Evolutionary conservation across 2,113 vertebrate species (phyloP), one percentile per base, ranked within the genome.

Genomic region (Corythaeola cristata): DNA sequence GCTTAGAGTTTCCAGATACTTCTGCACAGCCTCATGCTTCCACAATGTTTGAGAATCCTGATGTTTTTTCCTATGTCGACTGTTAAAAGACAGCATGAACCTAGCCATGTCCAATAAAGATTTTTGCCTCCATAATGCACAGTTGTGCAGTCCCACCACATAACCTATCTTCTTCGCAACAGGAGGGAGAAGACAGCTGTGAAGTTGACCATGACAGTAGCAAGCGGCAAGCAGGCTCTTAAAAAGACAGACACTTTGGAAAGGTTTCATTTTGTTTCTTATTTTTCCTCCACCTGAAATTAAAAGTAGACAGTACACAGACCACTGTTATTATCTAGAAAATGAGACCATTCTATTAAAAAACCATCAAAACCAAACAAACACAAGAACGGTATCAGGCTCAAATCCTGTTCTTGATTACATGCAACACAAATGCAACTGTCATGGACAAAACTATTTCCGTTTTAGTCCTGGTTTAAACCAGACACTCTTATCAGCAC

Each of bases 11-110:
- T 98, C 96, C 71, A 98, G 83, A 13, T 98, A 97, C 67, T 96
- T 98, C 91, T 97, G 97, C 44, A 99, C 87, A 49, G 93, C 69
- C 78, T 98, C 95, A 24, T 96, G 95, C 62, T 97, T 97, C 98
- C 98, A 98, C 28, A 98, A 23, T 12, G 93, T 93, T 39, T 21
- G 91, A 67, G 94, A 95, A 45, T 96, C 73, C 67, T 96, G 97
- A 88, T 97, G 96, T 3, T 50, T 97, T 81, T 89, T 97, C 79
- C 95, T 97, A 63, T 55, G 62, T 39, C 11, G 1, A 75, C 96
- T 97, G 67, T 85, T 96, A 87, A 63, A 94, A 74, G 90, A 49
- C 59, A 53, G 52, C 87, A 14, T n/a, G 72, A 81, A 64, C 30
- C 62, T 26, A 55, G 88, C 55, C 4, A 5, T n/a, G 79, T 94